Conservation (phyloP, 1,140 invertebrate genomes). For the Drosophila ficusphila region DNA sequence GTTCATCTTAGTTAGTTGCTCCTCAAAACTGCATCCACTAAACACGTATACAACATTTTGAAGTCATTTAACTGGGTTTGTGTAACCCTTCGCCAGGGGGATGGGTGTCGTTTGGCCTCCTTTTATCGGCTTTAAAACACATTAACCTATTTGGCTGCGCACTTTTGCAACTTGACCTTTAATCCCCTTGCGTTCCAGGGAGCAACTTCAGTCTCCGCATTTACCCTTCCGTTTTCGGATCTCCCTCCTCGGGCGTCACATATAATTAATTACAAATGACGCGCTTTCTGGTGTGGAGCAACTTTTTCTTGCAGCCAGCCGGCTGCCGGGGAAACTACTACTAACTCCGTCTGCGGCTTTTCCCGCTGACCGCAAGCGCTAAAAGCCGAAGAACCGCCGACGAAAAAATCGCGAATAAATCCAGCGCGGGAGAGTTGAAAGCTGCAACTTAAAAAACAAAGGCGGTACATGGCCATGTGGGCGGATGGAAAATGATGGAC, state of each 20-base stretch:
- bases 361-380: constrained; percentile 61
- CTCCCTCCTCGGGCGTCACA: constrained; percentile 38
- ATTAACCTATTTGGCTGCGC: too few species aligned
- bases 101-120: too few species aligned
- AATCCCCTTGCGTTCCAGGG: neutral
- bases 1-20: too few species aligned
- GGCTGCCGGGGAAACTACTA: constrained; percentile 10
- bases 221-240: neutral
- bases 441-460: constrained; percentile 16
- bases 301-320: constrained; percentile 36
- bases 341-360: constrained; percentile 52
- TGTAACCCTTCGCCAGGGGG: too few species aligned
- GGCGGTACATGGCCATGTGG: too few species aligned
- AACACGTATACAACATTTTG: too few species aligned
- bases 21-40: too few species aligned
- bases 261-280: constrained; percentile 56
- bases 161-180: neutral
- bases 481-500: too few species aligned
- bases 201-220: neutral
- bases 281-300: constrained; percentile 38
- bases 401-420: neutral
- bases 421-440: constrained; percentile 15
- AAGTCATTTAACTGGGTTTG: too few species aligned
- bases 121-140: neutral
- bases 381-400: constrained; percentile 67